Conservation (phyloP, 2,797 vertebrate species). For the Melanotaenia parkinsoni region DNA sequence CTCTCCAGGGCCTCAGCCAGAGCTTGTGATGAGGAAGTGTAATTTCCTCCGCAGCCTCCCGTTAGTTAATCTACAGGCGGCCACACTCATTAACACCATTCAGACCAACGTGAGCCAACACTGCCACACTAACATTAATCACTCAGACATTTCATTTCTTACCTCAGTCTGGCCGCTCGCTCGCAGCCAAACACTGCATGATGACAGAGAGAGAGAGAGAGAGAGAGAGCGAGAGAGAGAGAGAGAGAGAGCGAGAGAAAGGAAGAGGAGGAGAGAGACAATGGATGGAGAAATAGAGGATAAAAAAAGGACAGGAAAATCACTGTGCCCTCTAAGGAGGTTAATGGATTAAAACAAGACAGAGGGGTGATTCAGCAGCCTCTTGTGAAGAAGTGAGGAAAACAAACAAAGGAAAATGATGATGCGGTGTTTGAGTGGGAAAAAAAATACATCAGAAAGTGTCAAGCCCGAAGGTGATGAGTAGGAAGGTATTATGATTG, state of each 20-base stretch:
- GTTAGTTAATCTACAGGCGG: conserved; percentile 83
- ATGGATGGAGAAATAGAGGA: conserved; percentile 50
- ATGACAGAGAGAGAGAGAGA: conserved; percentile 24
- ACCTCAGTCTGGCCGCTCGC: conserved; percentile 50
- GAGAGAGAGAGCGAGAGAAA: no score
- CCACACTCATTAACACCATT: conserved; percentile 81
- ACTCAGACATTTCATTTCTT: conserved; percentile 78
- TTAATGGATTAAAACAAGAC: conserved; percentile 67
- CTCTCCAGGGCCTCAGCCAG: conserved; percentile 74
- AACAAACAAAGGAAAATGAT: conserved; percentile 67
- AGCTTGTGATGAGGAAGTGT: conserved; percentile 74
- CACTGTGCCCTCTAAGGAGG: conserved; percentile 58
- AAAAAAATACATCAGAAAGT: conserved; percentile 61
- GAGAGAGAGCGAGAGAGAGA: conserved; percentile 5
- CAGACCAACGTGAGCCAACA: conserved; percentile 77
- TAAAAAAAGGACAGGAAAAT: conserved; percentile 44
- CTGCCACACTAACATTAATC: conserved; percentile 80
- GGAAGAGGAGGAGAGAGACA: conserved; percentile 25
- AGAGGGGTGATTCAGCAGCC: conserved; percentile 55
- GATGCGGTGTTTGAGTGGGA: conserved; percentile 44
- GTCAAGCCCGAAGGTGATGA: conserved; percentile 46
- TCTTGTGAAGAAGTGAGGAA: conserved; percentile 29
- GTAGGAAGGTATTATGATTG: conserved; percentile 9
- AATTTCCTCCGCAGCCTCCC: conserved; percentile 80
- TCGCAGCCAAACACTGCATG: conserved; percentile 53